Evolutionary conservation across 2,797 vertebrate species (phyloP).

Genomic region (Valencia hispanica): DNA sequence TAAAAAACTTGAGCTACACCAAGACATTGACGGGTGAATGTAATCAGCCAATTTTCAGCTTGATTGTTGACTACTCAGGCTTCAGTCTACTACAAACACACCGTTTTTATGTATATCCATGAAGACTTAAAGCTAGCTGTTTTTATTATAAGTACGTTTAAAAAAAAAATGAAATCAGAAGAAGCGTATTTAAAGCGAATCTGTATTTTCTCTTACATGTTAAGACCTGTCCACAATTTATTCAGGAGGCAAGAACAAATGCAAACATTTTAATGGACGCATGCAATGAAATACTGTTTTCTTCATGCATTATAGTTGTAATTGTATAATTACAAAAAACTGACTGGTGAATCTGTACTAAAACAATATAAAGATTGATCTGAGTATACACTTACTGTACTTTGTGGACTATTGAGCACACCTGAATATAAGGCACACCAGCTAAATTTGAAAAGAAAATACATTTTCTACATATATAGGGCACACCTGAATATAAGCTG

Average conservation of each 20-base stretch:
- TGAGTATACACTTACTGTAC: no score
- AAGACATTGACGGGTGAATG: neutral
- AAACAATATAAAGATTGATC: no score
- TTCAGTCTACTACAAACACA: neutral
- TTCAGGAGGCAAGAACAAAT: no score
- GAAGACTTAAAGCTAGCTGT: neutral
- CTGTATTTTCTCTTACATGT: neutral
- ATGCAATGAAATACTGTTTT: neutral
- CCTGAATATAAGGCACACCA: no score
- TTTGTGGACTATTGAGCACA: no score
- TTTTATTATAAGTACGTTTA: neutral
- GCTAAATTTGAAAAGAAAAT: no score
- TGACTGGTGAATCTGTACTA: neutral
- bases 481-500: no score
- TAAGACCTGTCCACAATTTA: neutral
- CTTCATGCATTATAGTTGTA: neutral
- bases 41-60: neutral
- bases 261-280: neutral
- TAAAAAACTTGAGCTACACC: neutral
- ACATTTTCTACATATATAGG: no score
- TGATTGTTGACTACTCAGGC: neutral
- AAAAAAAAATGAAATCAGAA: slow-evolving; percentile 1
- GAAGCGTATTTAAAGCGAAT: neutral
- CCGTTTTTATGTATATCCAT: neutral
- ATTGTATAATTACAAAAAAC: neutral